These are phyloP conservation scores for Nasua narica DNA, from an alignment of 2,797 vertebrate genomes.

Conservation along the genomic window DNA sequence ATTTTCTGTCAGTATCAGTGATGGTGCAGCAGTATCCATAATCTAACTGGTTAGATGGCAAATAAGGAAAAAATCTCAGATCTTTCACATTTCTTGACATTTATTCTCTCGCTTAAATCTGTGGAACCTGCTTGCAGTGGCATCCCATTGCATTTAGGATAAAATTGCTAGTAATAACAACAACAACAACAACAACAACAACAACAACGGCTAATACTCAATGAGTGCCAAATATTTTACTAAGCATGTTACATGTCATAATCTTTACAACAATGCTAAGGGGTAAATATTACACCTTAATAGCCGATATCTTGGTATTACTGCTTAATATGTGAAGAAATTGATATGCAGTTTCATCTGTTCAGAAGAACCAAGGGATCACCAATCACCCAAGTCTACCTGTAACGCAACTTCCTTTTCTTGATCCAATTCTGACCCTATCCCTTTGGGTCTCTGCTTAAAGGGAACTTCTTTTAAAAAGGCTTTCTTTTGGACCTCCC, in stretches of 20 bases:
- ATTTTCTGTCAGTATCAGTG: not conserved
- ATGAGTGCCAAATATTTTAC: not conserved
- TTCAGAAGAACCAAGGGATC: not conserved
- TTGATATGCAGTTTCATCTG: not conserved
- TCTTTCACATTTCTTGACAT: not conserved
- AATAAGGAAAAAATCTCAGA: not conserved
- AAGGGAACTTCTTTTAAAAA: not conserved
- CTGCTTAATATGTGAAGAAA: not conserved
- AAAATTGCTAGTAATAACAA: not conserved
- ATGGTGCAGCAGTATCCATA: not conserved
- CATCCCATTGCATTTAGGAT: not conserved
- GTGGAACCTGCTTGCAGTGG: not conserved
- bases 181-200: not conserved
- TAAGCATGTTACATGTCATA: not conserved
- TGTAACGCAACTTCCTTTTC: not conserved
- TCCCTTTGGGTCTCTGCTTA: not conserved
- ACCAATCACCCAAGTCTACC: not conserved
- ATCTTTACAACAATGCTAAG: not conserved
- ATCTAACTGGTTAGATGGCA: not conserved
- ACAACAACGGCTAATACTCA: not conserved
- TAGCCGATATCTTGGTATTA: not conserved
- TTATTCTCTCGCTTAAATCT: not conserved
- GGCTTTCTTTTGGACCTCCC: not conserved
- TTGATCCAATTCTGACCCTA: not conserved
- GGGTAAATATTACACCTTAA: not conserved